Percentiles rank a stretch among this genome's conserved stretches.
Conservation (phyloP, 2,113 vertebrate species). For the Anhinga anhinga region DNA sequence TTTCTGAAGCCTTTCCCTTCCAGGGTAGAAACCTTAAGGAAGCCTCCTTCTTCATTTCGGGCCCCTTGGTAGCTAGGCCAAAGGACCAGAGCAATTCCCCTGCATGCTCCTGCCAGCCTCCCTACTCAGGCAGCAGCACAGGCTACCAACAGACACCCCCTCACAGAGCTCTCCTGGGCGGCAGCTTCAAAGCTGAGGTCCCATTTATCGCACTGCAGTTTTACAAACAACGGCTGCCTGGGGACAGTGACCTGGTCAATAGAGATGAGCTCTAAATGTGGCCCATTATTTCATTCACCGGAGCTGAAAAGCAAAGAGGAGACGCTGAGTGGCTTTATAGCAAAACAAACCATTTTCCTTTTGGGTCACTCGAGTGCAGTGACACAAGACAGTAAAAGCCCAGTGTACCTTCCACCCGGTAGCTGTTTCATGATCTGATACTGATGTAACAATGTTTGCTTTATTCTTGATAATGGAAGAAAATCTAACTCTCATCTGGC, state of each 20-base stretch:
- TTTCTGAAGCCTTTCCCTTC: neutral
- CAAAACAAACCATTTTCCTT: neutral
- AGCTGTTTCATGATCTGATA: neutral
- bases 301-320: neutral
- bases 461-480: neutral
- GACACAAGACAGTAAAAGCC: neutral
- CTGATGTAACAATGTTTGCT: neutral
- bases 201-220: neutral
- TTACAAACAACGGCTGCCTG: neutral
- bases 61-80: neutral
- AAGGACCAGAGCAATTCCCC: neutral
- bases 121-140: neutral
- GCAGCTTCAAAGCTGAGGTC: neutral
- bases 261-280: neutral
- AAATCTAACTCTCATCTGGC: neutral
- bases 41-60: rapidly evolving
- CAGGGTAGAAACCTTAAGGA: neutral
- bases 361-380: neutral
- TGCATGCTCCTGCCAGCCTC: neutral
- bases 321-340: neutral
- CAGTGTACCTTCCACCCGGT: neutral
- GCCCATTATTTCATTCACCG: neutral
- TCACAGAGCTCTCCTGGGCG: neutral
- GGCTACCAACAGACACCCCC: rapidly evolving
- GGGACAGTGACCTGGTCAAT: neutral